Percentiles rank a stretch among this genome's conserved stretches.
These are phyloP conservation scores for Cynopterus brachyotis DNA, from an alignment of 2,113 vertebrate species.

Conservation along the genomic window DNA sequence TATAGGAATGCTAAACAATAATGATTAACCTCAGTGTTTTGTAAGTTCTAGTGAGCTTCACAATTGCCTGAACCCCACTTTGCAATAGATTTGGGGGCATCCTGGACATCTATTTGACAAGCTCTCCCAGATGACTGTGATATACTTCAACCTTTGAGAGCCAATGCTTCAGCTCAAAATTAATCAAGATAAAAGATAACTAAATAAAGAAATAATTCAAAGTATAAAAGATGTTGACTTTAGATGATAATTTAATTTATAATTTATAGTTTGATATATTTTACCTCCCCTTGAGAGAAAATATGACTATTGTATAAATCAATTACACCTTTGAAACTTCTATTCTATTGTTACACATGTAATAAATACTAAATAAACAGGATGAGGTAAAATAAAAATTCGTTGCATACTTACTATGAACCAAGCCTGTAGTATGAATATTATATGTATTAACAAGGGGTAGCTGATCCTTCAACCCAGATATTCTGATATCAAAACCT, in stretches of 20 bases:
- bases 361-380: neutral
- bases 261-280: neutral
- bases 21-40: neutral
- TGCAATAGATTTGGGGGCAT: neutral
- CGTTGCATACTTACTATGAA: neutral
- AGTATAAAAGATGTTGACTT: neutral
- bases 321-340: neutral
- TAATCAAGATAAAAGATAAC: neutral
- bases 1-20: neutral
- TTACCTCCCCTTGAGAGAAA: neutral
- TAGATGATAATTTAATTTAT: neutral
- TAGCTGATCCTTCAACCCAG: neutral
- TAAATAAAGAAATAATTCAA: neutral
- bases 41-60: neutral
- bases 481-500: neutral
- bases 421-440: neutral
- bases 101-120: neutral
- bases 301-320: neutral
- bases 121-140: neutral
- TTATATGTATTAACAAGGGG: neutral
- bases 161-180: neutral
- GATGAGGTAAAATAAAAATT: neutral
- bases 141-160: neutral
- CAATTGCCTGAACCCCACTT: neutral
- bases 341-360: neutral